These are phyloP conservation scores for Aspidiotus destructor DNA, from an alignment of 2,888 invertebrate species.

Conservation along the genomic window DNA sequence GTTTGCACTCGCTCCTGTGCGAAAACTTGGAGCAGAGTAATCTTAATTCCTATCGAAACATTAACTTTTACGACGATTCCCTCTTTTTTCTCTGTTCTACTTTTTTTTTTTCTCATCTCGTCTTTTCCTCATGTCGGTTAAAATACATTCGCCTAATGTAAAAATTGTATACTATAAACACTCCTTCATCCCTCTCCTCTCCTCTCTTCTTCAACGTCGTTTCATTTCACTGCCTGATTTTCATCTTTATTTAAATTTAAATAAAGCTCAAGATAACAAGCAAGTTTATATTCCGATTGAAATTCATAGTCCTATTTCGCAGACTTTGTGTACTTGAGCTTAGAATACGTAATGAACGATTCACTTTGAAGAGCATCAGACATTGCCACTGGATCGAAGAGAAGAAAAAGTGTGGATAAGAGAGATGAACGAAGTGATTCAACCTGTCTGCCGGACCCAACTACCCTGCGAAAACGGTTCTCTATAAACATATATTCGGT, in stretches of 20 bases:
- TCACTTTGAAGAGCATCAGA: too few species aligned
- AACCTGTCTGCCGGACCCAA: too few species aligned
- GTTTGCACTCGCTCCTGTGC: not conserved
- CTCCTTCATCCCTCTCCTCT: not conserved
- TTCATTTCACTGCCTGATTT: slow-evolving; percentile 14
- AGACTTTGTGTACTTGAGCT: too few species aligned
- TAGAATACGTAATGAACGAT: too few species aligned
- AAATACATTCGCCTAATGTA: slow-evolving; percentile 26
- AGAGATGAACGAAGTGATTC: too few species aligned
- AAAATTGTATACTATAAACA: slow-evolving; percentile 14
- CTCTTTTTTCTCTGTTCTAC: slow-evolving; percentile 23
- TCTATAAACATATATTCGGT: too few species aligned
- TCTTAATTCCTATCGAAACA: slow-evolving; percentile 30
- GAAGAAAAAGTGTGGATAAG: too few species aligned
- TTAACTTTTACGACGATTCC: slow-evolving; percentile 30
- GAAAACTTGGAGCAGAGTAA: slow-evolving; percentile 20
- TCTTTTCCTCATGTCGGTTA: slow-evolving; percentile 11
- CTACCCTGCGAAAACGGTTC: too few species aligned
- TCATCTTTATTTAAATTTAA: slow-evolving; percentile 30
- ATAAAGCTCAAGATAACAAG: slow-evolving; percentile 10
- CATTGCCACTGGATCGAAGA: too few species aligned
- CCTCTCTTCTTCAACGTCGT: not conserved
- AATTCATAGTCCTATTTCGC: not conserved
- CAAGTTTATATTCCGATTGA: slow-evolving; percentile 2
- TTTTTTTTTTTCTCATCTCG: slow-evolving; percentile 12